phyloP scores from a whole-genome alignment of 2,797 vertebrate genomes.

The Chiloscyllium punctatum region DNA sequence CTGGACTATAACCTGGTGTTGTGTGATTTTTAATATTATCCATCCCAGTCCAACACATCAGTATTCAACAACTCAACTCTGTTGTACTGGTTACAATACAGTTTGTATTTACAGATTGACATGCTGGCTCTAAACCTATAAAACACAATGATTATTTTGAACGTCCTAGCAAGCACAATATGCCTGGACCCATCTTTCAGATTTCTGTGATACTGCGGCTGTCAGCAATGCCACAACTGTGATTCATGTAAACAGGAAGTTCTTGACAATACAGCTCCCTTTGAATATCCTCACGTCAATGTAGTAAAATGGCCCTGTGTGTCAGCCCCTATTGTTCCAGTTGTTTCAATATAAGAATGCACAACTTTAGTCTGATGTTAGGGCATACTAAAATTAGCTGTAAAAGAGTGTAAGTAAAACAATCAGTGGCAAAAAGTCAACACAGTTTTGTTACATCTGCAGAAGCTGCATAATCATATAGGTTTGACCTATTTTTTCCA shows the following conservation, averaged over 20 bases:
- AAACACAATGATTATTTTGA: background rate
- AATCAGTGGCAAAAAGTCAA: slow-evolving; percentile 18
- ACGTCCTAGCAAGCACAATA: background rate
- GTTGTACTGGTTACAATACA: background rate
- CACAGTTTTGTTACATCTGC: background rate
- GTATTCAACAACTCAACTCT: background rate
- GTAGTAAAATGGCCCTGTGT: background rate
- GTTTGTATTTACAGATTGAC: background rate
- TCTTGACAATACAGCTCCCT: slow-evolving; percentile 17
- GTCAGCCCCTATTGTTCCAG: slow-evolving; percentile 29
- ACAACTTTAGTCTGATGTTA: background rate
- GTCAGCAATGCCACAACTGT: background rate
- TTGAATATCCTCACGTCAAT: background rate
- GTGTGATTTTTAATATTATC: too few relatives aligned
- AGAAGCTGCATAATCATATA: background rate
- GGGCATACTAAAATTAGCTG: background rate
- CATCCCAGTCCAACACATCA: too few relatives aligned
- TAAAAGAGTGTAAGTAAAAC: background rate
- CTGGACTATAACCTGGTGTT: too few relatives aligned
- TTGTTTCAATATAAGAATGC: background rate
- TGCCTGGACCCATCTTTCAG: too few relatives aligned
- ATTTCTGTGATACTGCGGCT: background rate
- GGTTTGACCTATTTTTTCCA: background rate
- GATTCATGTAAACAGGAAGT: slow-evolving; percentile 35
- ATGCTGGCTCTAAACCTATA: background rate